Evolutionary conservation across 2,888 invertebrate genomes (phyloP).

Genomic region (Ptilodon capucinus): DNA sequence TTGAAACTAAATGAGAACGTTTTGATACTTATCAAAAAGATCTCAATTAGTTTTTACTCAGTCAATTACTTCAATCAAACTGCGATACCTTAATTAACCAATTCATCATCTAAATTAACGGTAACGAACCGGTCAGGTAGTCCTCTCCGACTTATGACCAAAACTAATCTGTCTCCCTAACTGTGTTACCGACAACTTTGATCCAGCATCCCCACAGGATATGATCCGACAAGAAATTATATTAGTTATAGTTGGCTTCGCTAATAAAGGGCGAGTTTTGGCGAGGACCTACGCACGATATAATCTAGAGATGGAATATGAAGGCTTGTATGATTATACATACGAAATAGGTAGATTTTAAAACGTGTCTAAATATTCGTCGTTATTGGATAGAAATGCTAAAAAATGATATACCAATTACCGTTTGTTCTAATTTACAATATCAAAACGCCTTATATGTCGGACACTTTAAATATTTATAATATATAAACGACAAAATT

Average conservation of each 20-base stretch:
- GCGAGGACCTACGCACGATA: constrained; percentile 4
- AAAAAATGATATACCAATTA: too few relatives aligned
- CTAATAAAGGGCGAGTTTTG: constrained; percentile 63
- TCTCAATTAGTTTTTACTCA: not conserved
- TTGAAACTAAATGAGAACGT: too few relatives aligned
- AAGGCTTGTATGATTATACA: not conserved
- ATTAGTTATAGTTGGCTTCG: constrained; percentile 78
- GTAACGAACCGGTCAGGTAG: constrained; percentile 66
- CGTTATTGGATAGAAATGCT: too few relatives aligned
- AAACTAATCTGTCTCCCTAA: constrained; percentile 79
- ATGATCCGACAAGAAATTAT: constrained; percentile 77
- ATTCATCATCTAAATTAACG: constrained; percentile 58
- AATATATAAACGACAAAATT: too few relatives aligned
- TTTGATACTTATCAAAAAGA: too few relatives aligned
- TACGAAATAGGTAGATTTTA: not conserved
- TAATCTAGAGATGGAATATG: not conserved
- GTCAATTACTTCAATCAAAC: not conserved
- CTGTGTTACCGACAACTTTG: constrained; percentile 81
- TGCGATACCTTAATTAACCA: constrained; percentile 15
- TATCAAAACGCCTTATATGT: too few relatives aligned
- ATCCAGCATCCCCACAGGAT: constrained; percentile 75
- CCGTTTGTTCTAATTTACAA: too few relatives aligned
- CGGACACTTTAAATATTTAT: too few relatives aligned
- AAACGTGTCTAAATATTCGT: too few relatives aligned
- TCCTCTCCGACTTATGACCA: constrained; percentile 56